A percentile compares a stretch with the other conserved stretches of the same genome.
These are phyloP conservation scores for Rafetus swinhoei DNA, from an alignment of 2,113 vertebrate species.

Conservation along the genomic window DNA sequence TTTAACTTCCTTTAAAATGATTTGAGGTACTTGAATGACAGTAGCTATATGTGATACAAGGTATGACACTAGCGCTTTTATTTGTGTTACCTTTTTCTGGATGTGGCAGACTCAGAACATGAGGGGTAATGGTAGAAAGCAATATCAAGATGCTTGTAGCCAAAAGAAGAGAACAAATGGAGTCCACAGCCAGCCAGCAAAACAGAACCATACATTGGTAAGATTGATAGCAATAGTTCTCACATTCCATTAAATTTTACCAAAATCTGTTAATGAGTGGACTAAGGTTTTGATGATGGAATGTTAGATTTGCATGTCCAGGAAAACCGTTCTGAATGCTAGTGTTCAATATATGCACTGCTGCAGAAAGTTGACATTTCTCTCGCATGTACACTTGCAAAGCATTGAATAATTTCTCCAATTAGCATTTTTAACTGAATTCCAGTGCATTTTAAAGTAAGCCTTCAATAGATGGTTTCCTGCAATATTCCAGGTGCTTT, in stretches of 20 bases:
- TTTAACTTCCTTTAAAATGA: neutral
- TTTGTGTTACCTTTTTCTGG: constrained; percentile 46
- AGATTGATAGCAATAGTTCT: constrained; percentile 24
- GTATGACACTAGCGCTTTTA: neutral
- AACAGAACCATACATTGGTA: constrained; percentile 77
- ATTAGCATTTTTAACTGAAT: neutral
- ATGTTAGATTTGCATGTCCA: rapidly evolving
- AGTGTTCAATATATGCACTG: neutral
- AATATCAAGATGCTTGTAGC: constrained; percentile 84
- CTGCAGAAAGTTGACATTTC: neutral
- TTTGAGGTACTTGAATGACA: neutral
- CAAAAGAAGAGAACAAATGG: constrained; percentile 88
- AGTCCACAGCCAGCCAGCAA: constrained; percentile 77
- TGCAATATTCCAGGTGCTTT: neutral
- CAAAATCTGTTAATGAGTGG: too few species aligned
- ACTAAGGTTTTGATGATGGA: neutral
- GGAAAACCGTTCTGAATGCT: neutral
- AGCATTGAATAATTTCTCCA: neutral
- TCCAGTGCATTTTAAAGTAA: neutral
- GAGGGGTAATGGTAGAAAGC: constrained; percentile 88
- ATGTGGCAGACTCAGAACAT: constrained; percentile 79
- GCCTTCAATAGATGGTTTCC: neutral
- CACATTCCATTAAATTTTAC: neutral
- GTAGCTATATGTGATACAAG: neutral
- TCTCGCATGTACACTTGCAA: neutral